Evolutionary conservation across 2,113 vertebrate species (phyloP).

Genomic region (Erythrolamprus reginae): DNA sequence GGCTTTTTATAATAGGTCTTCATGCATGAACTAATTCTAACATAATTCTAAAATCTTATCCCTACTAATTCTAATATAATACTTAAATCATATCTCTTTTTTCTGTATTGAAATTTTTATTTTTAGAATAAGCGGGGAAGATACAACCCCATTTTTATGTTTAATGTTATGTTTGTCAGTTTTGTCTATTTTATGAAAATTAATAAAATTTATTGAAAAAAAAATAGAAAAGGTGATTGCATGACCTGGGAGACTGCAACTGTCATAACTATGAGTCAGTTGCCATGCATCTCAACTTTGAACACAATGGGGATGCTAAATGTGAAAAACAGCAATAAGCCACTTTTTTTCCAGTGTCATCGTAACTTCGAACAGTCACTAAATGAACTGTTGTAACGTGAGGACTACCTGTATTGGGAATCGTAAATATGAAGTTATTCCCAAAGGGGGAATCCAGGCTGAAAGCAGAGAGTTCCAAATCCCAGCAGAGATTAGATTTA

Average conservation of each 20-base stretch:
- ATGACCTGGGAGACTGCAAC: not conserved
- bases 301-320: not conserved
- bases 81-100: too few species aligned
- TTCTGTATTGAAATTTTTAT: too few species aligned
- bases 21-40: too few species aligned
- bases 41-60: too few species aligned
- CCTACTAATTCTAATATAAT: too few species aligned
- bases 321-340: not conserved
- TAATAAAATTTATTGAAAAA: too few species aligned
- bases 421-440: not conserved
- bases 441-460: not conserved
- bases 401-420: not conserved
- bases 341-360: not conserved
- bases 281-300: not conserved
- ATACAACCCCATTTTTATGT: too few species aligned
- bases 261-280: not conserved
- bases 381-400: not conserved
- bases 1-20: too few species aligned
- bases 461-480: not conserved
- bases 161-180: too few species aligned
- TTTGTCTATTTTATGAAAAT: too few species aligned
- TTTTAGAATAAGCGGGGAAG: too few species aligned
- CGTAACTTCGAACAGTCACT: not conserved
- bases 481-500: not conserved
- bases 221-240: not conserved